phyloP scores from a whole-genome alignment of 2,888 invertebrate species.

The Drosophila barbarae region DNA sequence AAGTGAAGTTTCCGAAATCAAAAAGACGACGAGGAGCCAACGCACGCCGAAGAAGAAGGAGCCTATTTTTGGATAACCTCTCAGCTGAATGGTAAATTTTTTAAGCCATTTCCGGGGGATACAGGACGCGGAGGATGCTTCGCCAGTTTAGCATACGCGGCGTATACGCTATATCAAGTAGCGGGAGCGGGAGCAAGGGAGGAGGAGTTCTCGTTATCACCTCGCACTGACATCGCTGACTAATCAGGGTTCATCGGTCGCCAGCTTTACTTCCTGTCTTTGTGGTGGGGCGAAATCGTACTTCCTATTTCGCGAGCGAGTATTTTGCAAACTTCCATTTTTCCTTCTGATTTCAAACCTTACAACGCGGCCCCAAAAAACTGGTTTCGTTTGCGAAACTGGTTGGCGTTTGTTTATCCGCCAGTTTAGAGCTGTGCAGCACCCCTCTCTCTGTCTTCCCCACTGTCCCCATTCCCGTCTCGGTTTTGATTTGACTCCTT shows the following conservation, averaged over 20 bases:
- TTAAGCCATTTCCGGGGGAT: constrained; percentile 23
- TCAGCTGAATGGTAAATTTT: constrained; percentile 66
- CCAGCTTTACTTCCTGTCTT: constrained; percentile 63
- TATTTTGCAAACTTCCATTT: constrained; percentile 46
- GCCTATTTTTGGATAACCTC: constrained; percentile 71
- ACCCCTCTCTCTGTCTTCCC: too few species aligned
- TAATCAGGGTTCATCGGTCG: constrained; percentile 35
- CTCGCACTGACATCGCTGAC: constrained; percentile 16
- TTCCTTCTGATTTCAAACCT: constrained; percentile 46
- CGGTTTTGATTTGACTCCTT: constrained; percentile 57
- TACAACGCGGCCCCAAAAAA: constrained; percentile 45
- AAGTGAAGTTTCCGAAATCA: constrained; percentile 69
- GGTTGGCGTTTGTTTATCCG: constrained; percentile 50
- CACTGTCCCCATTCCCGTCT: not conserved
- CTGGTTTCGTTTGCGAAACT: constrained; percentile 65
- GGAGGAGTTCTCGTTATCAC: constrained; percentile 30
- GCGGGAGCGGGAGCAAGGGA: constrained; percentile 6
- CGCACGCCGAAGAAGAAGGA: constrained; percentile 40
- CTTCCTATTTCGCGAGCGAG: constrained; percentile 57
- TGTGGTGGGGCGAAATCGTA: constrained; percentile 55
- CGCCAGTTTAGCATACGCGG: constrained; percentile 27
- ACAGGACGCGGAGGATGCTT: constrained; percentile 8
- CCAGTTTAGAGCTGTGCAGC: not conserved
- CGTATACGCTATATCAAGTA: constrained; percentile 62
- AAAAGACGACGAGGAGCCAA: constrained; percentile 47